Percentiles rank a stretch among this genome's conserved stretches.
Evolutionary conservation across 2,888 invertebrate genomes (phyloP).

Genomic region (Leptothorax acervorum): DNA sequence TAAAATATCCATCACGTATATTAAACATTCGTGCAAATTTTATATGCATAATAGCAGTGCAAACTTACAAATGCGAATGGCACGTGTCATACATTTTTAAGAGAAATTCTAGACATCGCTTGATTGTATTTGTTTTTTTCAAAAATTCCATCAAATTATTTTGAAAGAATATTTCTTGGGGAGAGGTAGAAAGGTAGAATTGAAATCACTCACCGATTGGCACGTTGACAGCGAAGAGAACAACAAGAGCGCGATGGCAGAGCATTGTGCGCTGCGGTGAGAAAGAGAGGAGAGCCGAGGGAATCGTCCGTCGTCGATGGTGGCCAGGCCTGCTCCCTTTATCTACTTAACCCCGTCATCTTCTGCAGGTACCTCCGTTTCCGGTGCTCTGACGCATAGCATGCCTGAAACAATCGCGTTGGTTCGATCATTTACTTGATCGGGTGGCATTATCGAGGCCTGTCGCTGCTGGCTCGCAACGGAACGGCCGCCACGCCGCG

Average conservation of each 20-base stretch:
- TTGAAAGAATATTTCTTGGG: background rate
- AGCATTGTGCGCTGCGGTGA: conserved; percentile 81
- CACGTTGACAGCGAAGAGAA: conserved; percentile 82
- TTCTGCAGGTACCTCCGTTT: conserved; percentile 76
- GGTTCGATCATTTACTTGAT: conserved; percentile 40
- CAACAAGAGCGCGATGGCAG: conserved; percentile 80
- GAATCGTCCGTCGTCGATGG: conserved; percentile 74
- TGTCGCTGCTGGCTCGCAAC: conserved; percentile 11
- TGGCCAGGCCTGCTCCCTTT: conserved; percentile 69
- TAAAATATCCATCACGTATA: background rate
- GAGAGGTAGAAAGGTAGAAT: background rate
- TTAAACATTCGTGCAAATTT: background rate
- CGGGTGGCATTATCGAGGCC: background rate
- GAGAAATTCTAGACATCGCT: background rate
- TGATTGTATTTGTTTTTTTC: background rate
- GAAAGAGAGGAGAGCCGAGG: conserved; percentile 67
- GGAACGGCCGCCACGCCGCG: conserved; percentile 7
- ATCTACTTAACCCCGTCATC: conserved; percentile 81
- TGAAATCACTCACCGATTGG: conserved; percentile 81
- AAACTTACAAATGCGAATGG: conserved; percentile 2
- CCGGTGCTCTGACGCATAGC: conserved; percentile 74
- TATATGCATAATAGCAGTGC: background rate
- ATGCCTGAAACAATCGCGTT: conserved; percentile 74
- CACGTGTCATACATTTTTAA: background rate
- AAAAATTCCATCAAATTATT: background rate